phyloP scores from a whole-genome alignment of 2,113 vertebrate species.

The Nesoenas mayeri region DNA sequence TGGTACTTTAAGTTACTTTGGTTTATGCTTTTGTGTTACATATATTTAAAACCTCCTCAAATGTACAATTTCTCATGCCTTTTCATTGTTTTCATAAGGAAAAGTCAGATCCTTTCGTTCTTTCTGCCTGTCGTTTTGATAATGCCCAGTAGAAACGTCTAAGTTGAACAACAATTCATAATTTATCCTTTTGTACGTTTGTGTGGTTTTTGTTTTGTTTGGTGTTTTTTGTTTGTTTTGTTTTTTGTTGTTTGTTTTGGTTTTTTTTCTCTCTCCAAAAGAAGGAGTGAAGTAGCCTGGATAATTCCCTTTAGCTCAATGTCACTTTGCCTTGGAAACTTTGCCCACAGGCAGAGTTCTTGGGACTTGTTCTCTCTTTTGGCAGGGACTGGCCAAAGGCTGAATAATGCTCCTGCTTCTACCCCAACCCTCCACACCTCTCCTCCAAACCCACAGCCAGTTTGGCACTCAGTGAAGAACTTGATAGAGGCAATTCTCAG shows the following conservation, averaged over 20 bases:
- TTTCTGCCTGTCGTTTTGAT: background rate
- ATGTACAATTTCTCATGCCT: background rate
- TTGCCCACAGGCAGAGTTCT: accelerated
- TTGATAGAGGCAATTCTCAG: background rate
- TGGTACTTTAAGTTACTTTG: background rate
- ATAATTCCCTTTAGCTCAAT: background rate
- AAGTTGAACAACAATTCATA: background rate
- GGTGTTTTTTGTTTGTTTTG: background rate
- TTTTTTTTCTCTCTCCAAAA: background rate
- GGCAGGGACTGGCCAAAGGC: background rate
- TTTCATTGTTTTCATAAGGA: background rate
- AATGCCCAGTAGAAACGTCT: background rate
- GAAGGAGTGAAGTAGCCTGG: background rate
- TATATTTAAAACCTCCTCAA: background rate
- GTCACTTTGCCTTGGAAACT: background rate
- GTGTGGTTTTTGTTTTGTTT: too few species aligned
- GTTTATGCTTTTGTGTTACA: background rate
- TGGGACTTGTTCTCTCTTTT: background rate
- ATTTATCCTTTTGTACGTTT: background rate
- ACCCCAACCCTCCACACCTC: background rate
- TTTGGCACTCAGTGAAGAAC: background rate
- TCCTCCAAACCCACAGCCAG: background rate
- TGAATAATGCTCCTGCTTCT: background rate
- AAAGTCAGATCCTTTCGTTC: background rate
- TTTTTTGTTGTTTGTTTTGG: background rate